A percentile compares a stretch with the other conserved stretches of the same genome.
Conservation (phyloP, 2,113 vertebrate species). For the Sorex fumeus region DNA sequence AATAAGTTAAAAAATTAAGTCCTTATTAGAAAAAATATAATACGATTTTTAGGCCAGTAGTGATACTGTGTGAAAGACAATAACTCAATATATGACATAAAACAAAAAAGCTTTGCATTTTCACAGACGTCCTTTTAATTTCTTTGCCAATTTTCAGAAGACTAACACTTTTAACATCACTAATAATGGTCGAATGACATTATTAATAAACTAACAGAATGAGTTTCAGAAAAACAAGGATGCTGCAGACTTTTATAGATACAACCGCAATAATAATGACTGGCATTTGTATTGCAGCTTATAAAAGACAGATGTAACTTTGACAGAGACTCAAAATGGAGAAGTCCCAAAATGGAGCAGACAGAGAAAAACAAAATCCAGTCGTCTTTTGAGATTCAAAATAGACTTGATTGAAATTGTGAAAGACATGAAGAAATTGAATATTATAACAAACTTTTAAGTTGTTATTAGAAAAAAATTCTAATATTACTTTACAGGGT, state of each 20-base stretch:
- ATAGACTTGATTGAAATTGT: constrained; percentile 64
- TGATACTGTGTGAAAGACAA: constrained; percentile 9
- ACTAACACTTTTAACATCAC: constrained; percentile 43
- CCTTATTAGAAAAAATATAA: constrained; percentile 58
- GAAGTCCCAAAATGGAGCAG: constrained; percentile 5
- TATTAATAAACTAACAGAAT: constrained; percentile 48
- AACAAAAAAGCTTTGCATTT: constrained; percentile 43
- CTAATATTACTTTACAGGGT: constrained; percentile 58
- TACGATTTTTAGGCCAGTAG: background rate
- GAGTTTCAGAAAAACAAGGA: constrained; percentile 26
- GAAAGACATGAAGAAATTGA: constrained; percentile 26
- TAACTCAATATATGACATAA: background rate
- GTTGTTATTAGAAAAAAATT: constrained; percentile 4
- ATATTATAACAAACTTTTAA: constrained; percentile 31
- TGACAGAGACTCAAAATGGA: constrained; percentile 51
- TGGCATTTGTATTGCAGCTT: constrained; percentile 44
- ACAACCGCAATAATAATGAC: constrained; percentile 45
- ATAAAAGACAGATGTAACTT: constrained; percentile 49
- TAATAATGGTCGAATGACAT: background rate
- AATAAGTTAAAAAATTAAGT: constrained; percentile 31
- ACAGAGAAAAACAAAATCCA: constrained; percentile 40
- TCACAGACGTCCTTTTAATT: constrained; percentile 50
- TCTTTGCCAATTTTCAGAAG: constrained; percentile 42
- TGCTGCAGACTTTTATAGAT: constrained; percentile 57
- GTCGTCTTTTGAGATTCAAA: constrained; percentile 20